These are phyloP conservation scores for Willowsia nigromaculata DNA, from an alignment of 2,888 invertebrate species.

Conservation along the genomic window DNA sequence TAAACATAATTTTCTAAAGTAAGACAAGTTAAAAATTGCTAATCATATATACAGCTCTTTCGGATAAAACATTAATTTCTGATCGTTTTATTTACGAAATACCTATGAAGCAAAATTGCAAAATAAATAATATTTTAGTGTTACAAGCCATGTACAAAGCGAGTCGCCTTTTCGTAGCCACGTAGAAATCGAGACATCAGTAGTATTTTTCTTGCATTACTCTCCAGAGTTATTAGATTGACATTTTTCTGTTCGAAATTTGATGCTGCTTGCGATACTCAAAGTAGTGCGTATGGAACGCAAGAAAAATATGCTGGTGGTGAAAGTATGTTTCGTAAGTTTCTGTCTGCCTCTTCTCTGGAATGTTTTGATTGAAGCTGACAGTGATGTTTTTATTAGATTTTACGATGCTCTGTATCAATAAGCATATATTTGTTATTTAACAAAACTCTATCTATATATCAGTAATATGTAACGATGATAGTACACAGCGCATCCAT, in stretches of 20 bases:
- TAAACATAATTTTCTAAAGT: too few relatives aligned
- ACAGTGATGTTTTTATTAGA: background rate
- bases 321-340: background rate
- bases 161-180: background rate
- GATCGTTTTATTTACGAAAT: too few relatives aligned
- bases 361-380: slow-evolving; percentile 13
- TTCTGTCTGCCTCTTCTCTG: background rate
- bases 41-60: too few relatives aligned
- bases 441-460: background rate
- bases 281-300: background rate
- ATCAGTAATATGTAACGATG: background rate
- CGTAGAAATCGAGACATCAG: background rate
- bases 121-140: background rate
- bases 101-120: too few relatives aligned
- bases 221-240: background rate
- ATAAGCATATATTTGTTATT: background rate
- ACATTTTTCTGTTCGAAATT: background rate
- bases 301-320: background rate
- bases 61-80: too few relatives aligned
- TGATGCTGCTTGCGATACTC: background rate
- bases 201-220: background rate
- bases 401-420: background rate
- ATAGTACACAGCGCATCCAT: background rate
- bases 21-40: too few relatives aligned
- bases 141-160: too few relatives aligned